phyloP scores from a whole-genome alignment of 2,888 invertebrate species.

The Oeneis ivallda region DNA sequence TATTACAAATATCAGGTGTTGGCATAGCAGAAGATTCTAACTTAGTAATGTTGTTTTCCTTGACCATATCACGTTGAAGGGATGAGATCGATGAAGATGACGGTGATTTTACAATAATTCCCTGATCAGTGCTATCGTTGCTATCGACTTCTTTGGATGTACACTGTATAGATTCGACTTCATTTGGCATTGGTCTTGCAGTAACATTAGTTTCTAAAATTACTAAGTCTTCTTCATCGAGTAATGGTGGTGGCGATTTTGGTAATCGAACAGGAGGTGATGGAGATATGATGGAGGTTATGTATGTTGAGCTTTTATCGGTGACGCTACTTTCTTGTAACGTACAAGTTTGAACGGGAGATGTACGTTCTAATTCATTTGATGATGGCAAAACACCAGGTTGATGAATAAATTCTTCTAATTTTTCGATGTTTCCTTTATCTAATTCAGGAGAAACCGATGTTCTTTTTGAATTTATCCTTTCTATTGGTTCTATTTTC shows the following conservation, averaged over 20 bases:
- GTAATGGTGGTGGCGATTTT: conserved; percentile 61
- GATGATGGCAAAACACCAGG: conserved; percentile 38
- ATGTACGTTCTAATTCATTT: conserved; percentile 55
- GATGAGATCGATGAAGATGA: conserved; percentile 53
- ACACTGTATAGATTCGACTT: conserved; percentile 23
- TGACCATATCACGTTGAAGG: conserved; percentile 49
- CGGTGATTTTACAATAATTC: conserved; percentile 37
- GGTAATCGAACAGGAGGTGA: conserved; percentile 49
- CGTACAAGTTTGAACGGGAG: conserved; percentile 42
- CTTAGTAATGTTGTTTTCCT: conserved; percentile 47
- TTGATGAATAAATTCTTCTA: conserved; percentile 35
- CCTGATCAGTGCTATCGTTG: conserved; percentile 37
- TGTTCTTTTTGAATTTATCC: conserved; percentile 50
- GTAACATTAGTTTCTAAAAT: conserved; percentile 37
- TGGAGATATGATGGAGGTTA: conserved; percentile 35
- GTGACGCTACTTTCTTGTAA: conserved; percentile 24
- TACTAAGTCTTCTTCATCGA: conserved; percentile 39
- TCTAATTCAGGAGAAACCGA: conserved; percentile 57
- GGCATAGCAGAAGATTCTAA: conserved; percentile 47
- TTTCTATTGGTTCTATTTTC: conserved; percentile 49
- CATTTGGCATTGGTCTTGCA: conserved; percentile 34
- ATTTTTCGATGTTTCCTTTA: conserved; percentile 33
- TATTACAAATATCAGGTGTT: conserved; percentile 56
- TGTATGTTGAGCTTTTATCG: conserved; percentile 35
- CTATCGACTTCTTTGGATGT: conserved; percentile 26